Conservation (phyloP, 2,797 vertebrate genomes). For the Falco biarmicus region DNA sequence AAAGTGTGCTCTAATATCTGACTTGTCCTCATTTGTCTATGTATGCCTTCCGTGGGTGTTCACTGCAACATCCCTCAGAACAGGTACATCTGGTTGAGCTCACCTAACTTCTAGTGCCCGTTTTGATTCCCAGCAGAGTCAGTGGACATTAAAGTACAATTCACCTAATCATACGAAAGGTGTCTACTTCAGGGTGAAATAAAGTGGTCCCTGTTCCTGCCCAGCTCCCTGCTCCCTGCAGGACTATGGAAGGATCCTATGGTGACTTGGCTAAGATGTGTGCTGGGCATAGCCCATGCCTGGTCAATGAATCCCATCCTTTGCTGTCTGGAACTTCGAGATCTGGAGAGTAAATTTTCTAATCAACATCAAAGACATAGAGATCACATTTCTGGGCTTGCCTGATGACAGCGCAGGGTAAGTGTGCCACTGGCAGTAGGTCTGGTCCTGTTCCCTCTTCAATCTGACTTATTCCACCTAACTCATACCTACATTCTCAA, state of each 20-base stretch:
- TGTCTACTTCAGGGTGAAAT: neutral
- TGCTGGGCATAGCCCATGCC: neutral
- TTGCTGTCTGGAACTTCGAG: neutral
- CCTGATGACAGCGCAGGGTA: neutral
- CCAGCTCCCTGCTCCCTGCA: neutral
- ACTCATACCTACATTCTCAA: neutral
- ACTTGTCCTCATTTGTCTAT: rapidly evolving
- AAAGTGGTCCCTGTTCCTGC: neutral
- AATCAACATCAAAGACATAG: neutral
- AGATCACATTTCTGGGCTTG: neutral
- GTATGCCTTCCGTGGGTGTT: rapidly evolving
- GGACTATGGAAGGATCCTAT: neutral
- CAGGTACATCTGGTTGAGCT: neutral
- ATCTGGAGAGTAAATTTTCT: neutral
- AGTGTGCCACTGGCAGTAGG: neutral
- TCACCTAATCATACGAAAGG: neutral
- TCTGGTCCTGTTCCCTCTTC: neutral
- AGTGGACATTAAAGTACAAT: neutral
- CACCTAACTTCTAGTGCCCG: neutral
- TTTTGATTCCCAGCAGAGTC: neutral
- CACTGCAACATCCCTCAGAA: neutral
- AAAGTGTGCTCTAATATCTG: neutral
- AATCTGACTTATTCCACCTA: neutral
- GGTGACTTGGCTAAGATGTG: neutral
- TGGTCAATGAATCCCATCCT: neutral